These are phyloP conservation scores for Helobdella robusta DNA, from an alignment of 2,888 invertebrate genomes.

Conservation along the genomic window DNA sequence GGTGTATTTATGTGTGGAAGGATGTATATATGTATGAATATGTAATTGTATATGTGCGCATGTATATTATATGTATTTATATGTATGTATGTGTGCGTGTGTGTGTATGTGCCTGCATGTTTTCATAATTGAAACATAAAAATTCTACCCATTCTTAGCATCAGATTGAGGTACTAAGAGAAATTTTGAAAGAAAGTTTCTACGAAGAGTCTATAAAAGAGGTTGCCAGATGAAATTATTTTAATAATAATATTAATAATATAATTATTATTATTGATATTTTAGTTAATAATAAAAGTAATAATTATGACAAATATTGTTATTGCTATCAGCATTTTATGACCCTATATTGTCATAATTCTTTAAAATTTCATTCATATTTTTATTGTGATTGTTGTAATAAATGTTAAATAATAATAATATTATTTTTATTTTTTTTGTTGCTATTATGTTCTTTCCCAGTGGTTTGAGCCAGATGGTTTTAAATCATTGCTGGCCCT, in stretches of 20 bases:
- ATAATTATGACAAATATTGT: too few species aligned
- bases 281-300: too few species aligned
- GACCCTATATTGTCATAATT: too few species aligned
- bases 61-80: neutral
- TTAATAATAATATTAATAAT: conserved; percentile 8
- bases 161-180: conserved; percentile 61
- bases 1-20: neutral
- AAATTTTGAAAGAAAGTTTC: conserved; percentile 58
- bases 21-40: neutral
- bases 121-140: neutral
- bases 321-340: too few species aligned
- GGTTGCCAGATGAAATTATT: conserved; percentile 32
- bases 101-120: neutral
- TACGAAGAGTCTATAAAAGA: conserved; percentile 58
- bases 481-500: conserved; percentile 64
- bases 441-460: conserved; percentile 28
- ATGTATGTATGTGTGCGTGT: neutral
- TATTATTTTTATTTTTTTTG: neutral
- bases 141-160: conserved; percentile 41
- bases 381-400: too few species aligned
- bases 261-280: conserved; percentile 16
- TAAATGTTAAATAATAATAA: neutral
- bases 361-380: too few species aligned
- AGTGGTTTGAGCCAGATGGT: conserved; percentile 70
- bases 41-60: neutral